Percentiles rank a stretch among this genome's conserved stretches.
Conservation (phyloP, 2,888 invertebrate genomes). For the Oscheius onirici region DNA sequence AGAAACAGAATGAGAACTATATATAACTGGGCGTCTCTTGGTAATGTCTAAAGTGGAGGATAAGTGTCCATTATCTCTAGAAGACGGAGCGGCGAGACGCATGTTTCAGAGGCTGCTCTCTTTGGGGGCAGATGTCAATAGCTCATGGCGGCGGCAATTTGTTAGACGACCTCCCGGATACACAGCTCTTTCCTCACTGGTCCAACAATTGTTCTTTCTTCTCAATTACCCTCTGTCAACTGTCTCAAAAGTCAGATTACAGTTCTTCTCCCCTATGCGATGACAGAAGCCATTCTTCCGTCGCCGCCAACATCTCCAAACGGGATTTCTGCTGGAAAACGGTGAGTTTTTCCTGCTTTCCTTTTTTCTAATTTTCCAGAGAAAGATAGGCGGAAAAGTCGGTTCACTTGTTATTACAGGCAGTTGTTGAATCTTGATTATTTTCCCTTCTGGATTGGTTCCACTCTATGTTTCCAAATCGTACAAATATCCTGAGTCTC, state of each 20-base stretch:
- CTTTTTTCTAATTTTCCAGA: neutral
- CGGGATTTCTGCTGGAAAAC: slow-evolving; percentile 29
- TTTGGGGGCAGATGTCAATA: slow-evolving; percentile 31
- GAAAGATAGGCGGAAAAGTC: no score
- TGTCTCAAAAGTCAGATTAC: neutral
- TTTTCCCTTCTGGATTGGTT: no score
- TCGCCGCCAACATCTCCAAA: slow-evolving; percentile 30
- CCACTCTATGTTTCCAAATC: no score
- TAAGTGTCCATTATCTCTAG: slow-evolving; percentile 18
- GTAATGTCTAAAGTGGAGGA: neutral
- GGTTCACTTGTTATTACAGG: no score
- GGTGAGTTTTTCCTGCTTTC: slow-evolving; percentile 2
- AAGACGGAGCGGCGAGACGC: slow-evolving; percentile 11
- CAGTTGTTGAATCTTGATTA: no score
- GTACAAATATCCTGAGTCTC: no score
- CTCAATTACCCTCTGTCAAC: neutral
- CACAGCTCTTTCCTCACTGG: slow-evolving; percentile 10
- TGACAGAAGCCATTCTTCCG: slow-evolving; percentile 27
- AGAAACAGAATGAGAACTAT: no score
- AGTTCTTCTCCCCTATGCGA: slow-evolving; percentile 10
- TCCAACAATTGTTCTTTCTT: neutral
- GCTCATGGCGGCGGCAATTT: slow-evolving; percentile 31
- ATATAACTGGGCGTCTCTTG: no score
- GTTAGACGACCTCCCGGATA: slow-evolving; percentile 32
- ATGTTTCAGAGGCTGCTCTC: slow-evolving; percentile 19